Percentiles rank a stretch among this genome's conserved stretches.
phyloP scores from a whole-genome alignment of 2,113 vertebrate genomes.

The Proterorhinus semilunaris region DNA sequence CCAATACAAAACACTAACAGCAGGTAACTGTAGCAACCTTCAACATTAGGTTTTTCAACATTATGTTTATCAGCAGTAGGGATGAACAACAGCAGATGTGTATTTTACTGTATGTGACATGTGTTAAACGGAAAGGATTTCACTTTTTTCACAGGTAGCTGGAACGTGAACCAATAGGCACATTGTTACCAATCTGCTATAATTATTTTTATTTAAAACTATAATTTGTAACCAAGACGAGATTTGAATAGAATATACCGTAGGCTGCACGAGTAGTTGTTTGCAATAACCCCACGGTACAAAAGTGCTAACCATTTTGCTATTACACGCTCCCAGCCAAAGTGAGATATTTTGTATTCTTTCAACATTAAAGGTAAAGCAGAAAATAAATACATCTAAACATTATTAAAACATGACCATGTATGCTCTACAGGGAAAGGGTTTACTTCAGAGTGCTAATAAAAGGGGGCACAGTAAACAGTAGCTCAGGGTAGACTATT shows the following conservation, averaged over 20 bases:
- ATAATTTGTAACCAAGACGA: too few species aligned
- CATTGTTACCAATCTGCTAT: too few species aligned
- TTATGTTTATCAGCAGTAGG: constrained; percentile 2
- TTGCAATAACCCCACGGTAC: too few species aligned
- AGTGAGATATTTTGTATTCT: too few species aligned
- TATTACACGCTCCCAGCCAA: too few species aligned
- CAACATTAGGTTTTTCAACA: too few species aligned
- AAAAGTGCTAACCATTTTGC: too few species aligned
- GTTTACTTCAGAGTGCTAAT: neutral
- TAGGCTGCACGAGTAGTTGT: too few species aligned
- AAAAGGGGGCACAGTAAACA: neutral
- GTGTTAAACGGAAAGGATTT: neutral
- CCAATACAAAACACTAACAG: constrained; percentile 33
- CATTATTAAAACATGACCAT: neutral
- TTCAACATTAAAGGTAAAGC: constrained; percentile 5
- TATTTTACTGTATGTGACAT: neutral
- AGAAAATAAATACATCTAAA: neutral
- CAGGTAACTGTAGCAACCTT: constrained; percentile 9
- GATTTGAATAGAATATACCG: too few species aligned
- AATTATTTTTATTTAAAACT: too few species aligned
- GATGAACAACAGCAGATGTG: neutral
- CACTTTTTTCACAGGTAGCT: too few species aligned
- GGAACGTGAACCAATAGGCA: too few species aligned
- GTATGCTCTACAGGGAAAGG: neutral
- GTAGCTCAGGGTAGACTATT: neutral